Evolutionary conservation across 2,797 vertebrate species (phyloP), one percentile per base, ranked within the genome.

Genomic region (Acrossocheilus fasciatus): DNA sequence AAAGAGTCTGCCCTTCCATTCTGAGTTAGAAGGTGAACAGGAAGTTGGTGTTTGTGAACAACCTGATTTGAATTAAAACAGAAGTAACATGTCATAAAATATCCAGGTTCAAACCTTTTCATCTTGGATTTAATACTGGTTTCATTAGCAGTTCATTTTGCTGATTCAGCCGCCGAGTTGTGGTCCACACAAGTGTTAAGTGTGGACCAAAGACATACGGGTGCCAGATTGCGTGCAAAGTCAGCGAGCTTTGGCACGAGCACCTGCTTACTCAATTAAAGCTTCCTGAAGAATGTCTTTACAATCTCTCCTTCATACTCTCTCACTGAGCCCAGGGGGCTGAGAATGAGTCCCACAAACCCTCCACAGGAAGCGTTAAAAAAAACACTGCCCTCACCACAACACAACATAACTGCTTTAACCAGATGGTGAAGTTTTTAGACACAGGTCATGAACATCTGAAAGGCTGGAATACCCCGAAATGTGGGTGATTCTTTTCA

Each of bases 211-310:
- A 87, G 87, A 73, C 87, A 87, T 45, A 30, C 72, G 45, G 52
- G 6, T 85, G 86, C 88, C 81, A 82, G 86, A 88, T 89, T 87
- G 85, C 88, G 70, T 92, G 87, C 85, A 84, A 84, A 87, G 79
- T 20, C 62, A 89, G 78, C 72, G 62, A 54, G 78, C 85, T 87
- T 70, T 87, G 89, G 90, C 78, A 86, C 41, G 83, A 86, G 59
- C 81, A 91, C 74, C 68, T 90, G 90, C 90, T 91, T 87, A 89
- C 72, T 90, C 75, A 85, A 70, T 78, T 89, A 92, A 90, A 88
- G 78, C 54, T 82, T 85, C 75, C 83, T 89, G 80, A 66, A 88
- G n/a, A 87, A 80, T 86, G 87, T 59, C 62, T 90, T 89, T 85
- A 90, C 74, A 91, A 82, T 76, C 64, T 83, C 86, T 83, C 76